Conservation (phyloP, 1,140 invertebrate genomes). For the Semibalanus balanoides region DNA sequence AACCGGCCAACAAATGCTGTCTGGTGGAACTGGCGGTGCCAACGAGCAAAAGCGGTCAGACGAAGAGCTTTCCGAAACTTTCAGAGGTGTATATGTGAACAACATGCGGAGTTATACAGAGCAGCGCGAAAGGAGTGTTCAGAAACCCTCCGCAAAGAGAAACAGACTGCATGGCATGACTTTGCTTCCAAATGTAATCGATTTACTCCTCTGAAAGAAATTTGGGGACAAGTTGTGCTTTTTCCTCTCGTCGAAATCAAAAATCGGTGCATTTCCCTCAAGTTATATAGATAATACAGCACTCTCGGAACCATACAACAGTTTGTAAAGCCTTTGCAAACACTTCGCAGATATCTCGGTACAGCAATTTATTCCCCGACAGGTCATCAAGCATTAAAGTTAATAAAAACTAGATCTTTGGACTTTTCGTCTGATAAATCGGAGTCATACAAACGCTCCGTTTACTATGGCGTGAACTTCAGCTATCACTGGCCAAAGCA, state of each 20-base stretch:
- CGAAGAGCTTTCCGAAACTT: background rate
- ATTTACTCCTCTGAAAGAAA: background rate
- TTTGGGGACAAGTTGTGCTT: background rate
- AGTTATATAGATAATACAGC: background rate
- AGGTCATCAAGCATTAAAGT: background rate
- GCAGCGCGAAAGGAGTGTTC: background rate
- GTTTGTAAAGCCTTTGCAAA: background rate
- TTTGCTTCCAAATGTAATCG: background rate
- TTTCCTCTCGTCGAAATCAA: background rate
- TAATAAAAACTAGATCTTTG: background rate
- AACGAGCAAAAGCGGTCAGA: background rate
- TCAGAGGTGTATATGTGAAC: background rate
- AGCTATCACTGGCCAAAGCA: background rate
- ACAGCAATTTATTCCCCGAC: background rate
- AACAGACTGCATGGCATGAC: background rate
- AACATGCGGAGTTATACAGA: background rate
- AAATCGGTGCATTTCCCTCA: background rate
- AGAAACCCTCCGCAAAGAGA: background rate
- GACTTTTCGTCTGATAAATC: background rate
- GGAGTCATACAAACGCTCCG: background rate
- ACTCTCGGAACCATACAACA: background rate
- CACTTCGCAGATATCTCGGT: background rate
- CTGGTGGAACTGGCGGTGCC: background rate
- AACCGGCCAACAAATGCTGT: background rate
- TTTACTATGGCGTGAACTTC: background rate